Percentiles rank a stretch among this genome's conserved stretches.
Evolutionary conservation across 2,113 vertebrate genomes (phyloP).

Genomic region (Nanorana parkeri): DNA sequence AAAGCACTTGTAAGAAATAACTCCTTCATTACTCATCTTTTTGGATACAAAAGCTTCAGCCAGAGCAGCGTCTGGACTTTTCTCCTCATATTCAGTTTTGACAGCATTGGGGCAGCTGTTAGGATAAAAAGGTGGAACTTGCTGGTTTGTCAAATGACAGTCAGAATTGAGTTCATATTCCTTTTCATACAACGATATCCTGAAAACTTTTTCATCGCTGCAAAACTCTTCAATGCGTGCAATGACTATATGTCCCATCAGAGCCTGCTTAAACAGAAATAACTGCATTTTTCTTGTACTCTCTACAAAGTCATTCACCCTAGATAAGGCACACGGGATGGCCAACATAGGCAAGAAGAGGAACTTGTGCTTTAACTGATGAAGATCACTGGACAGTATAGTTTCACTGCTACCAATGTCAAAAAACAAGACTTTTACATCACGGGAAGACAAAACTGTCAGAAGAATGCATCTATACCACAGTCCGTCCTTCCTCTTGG

Average conservation of each 20-base stretch:
- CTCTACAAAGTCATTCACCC: slow-evolving; percentile 66
- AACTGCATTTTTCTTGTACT: slow-evolving; percentile 71
- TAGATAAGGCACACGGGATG: slow-evolving; percentile 82
- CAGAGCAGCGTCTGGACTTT: background rate
- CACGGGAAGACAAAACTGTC: slow-evolving; percentile 75
- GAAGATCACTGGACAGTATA: slow-evolving; percentile 74
- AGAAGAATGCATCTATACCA: slow-evolving; percentile 90
- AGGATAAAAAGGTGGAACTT: background rate
- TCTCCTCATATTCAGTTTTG: background rate
- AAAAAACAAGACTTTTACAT: slow-evolving; percentile 83
- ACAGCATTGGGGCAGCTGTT: slow-evolving; percentile 20
- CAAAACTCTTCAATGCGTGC: slow-evolving; percentile 71
- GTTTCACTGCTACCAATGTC: slow-evolving; percentile 86
- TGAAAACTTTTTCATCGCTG: slow-evolving; percentile 73
- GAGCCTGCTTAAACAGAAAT: slow-evolving; percentile 72
- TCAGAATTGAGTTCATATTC: slow-evolving; percentile 46
- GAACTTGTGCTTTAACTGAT: slow-evolving; percentile 79
- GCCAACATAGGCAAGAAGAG: slow-evolving; percentile 78
- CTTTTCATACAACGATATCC: slow-evolving; percentile 71
- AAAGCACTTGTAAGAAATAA: slow-evolving; percentile 62
- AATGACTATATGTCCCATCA: slow-evolving; percentile 76
- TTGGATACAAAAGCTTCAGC: slow-evolving; percentile 21
- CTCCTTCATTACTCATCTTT: slow-evolving; percentile 23
- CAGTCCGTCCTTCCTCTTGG: slow-evolving; percentile 80
- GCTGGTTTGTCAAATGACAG: slow-evolving; percentile 43